Conservation (phyloP, 2,113 vertebrate genomes). For the Rhombomys opimus region DNA sequence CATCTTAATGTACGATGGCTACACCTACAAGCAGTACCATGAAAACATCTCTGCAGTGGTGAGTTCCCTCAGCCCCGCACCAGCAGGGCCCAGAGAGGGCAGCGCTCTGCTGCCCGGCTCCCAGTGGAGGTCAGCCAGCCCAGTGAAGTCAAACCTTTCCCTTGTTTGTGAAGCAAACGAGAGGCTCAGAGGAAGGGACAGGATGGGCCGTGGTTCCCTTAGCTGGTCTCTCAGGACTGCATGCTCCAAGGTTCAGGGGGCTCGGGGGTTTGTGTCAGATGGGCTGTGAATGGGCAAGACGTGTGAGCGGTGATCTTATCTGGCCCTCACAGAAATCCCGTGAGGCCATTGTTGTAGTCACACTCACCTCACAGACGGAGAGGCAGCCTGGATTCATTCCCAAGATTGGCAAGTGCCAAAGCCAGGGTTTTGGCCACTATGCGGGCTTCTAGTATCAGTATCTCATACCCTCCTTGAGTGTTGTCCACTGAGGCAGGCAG, state of each 20-base stretch:
- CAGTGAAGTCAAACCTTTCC: background rate
- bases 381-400: fast-evolving
- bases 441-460: background rate
- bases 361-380: background rate
- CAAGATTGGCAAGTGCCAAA: background rate
- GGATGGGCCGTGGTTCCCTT: fast-evolving
- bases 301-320: background rate
- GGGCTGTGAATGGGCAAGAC: fast-evolving
- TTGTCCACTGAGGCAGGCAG: background rate
- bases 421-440: background rate
- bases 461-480: background rate
- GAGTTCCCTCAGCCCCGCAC: background rate
- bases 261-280: background rate
- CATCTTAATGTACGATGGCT: slow-evolving; percentile 66
- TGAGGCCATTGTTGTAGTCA: fast-evolving
- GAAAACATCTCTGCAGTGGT: slow-evolving; percentile 82
- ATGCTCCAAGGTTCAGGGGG: background rate
- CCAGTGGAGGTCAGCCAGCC: background rate
- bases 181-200: background rate
- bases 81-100: no score
- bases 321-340: background rate
- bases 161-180: background rate
- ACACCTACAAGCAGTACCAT: background rate
- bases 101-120: fast-evolving
- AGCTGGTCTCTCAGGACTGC: fast-evolving